Percentiles rank a stretch among this genome's conserved stretches.
phyloP scores from a whole-genome alignment of 2,113 vertebrate genomes.

The Hemiprocne comata region DNA sequence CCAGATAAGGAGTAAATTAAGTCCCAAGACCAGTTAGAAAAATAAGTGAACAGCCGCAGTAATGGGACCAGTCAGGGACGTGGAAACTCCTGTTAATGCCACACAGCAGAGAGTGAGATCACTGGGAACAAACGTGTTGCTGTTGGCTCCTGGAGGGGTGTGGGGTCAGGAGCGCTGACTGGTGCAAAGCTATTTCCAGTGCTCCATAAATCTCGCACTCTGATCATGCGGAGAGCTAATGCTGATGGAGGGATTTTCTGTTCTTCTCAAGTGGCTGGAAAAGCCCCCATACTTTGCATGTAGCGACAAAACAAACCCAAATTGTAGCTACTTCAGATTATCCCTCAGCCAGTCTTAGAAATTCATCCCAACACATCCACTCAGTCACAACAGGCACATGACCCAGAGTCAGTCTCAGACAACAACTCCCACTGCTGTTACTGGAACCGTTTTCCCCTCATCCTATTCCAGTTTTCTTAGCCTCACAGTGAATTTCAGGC shows the following conservation, averaged over 20 bases:
- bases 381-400: rapidly evolving
- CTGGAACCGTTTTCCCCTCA: background rate
- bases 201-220: background rate
- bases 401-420: background rate
- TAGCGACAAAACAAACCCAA: background rate
- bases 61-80: background rate
- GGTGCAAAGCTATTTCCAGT: constrained; percentile 22
- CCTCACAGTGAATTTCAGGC: background rate
- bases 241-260: constrained; percentile 11
- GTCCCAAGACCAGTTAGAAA: background rate
- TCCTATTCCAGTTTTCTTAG: background rate
- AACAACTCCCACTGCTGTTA: background rate
- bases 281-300: background rate
- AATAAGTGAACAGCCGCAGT: background rate
- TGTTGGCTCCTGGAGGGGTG: background rate
- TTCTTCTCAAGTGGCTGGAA: background rate
- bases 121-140: background rate
- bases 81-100: background rate
- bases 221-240: background rate
- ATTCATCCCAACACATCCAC: background rate
- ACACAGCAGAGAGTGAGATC: background rate
- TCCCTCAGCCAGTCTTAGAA: background rate
- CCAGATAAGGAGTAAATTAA: background rate
- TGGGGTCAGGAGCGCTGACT: background rate
- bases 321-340: background rate